phyloP scores from a whole-genome alignment of 2,888 invertebrate species.

The Plebejus argus region DNA sequence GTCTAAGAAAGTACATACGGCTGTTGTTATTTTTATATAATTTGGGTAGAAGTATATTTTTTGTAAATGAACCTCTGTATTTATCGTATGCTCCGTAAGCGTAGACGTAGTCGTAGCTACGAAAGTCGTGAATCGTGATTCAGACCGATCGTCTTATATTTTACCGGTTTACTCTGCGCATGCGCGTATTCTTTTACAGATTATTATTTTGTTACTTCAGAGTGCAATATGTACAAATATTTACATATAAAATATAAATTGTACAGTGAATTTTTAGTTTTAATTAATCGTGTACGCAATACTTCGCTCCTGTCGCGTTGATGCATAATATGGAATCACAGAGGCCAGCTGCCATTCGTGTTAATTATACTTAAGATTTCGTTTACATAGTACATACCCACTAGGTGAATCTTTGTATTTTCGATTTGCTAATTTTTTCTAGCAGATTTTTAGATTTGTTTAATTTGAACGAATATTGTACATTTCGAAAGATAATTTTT shows the following conservation, averaged over 20 bases:
- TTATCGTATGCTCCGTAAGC: conserved; percentile 79
- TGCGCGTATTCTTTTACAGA: conserved; percentile 72
- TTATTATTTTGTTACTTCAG: conserved; percentile 80
- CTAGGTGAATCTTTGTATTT: conserved; percentile 77
- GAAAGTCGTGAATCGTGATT: conserved; percentile 79
- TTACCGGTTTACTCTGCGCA: conserved; percentile 69
- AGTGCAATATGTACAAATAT: conserved; percentile 89
- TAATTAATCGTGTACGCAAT: conserved; percentile 79
- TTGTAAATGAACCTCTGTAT: conserved; percentile 80
- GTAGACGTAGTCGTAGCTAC: conserved; percentile 70
- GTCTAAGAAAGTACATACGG: conserved; percentile 81
- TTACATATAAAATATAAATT: conserved; percentile 79
- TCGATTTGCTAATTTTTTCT: conserved; percentile 80
- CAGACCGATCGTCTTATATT: conserved; percentile 66
- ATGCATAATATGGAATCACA: conserved; percentile 78
- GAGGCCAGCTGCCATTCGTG: conserved; percentile 62
- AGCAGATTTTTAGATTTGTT: conserved; percentile 78
- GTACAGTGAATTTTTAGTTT: conserved; percentile 80
- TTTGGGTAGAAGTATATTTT: conserved; percentile 80
- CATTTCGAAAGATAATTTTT: conserved; percentile 77
- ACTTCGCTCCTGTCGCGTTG: conserved; percentile 71
- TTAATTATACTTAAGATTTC: conserved; percentile 77
- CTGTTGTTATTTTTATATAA: conserved; percentile 82
- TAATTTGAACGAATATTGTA: conserved; percentile 76
- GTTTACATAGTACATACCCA: conserved; percentile 70